A percentile compares a stretch with the other conserved stretches of the same genome.
Evolutionary conservation across 2,888 invertebrate genomes (phyloP).

Genomic region (Dasypolia templi): DNA sequence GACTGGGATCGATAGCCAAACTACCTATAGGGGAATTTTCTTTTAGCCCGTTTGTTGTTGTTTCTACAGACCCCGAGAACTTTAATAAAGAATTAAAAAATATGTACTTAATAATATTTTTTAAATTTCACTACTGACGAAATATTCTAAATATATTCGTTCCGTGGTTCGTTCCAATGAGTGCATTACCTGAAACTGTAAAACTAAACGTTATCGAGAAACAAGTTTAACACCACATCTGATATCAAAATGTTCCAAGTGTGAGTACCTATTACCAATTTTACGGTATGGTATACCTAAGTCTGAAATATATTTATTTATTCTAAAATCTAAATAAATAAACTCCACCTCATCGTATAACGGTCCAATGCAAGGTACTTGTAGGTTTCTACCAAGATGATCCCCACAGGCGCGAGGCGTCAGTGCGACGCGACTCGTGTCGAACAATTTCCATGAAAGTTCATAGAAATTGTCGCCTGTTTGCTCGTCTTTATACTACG

Average conservation of each 20-base stretch:
- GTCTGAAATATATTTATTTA: background rate
- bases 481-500: too few species aligned
- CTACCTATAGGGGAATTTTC: background rate
- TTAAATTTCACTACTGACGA: too few species aligned
- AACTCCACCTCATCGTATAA: background rate
- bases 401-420: too few species aligned
- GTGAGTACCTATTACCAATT: background rate
- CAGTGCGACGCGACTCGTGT: too few species aligned
- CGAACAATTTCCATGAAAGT: too few species aligned
- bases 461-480: too few species aligned
- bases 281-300: background rate
- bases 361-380: background rate
- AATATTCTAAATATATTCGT: background rate
- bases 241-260: background rate
- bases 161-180: background rate
- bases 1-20: too few species aligned
- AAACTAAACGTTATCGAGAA: background rate
- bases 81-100: too few species aligned
- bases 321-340: background rate
- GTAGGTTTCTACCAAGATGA: background rate
- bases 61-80: background rate
- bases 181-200: background rate
- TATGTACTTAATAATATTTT: too few species aligned
- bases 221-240: background rate
- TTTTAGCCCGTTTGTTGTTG: background rate